These are phyloP conservation scores for Catocala sponsa DNA, from an alignment of 2,888 invertebrate genomes.

Conservation along the genomic window DNA sequence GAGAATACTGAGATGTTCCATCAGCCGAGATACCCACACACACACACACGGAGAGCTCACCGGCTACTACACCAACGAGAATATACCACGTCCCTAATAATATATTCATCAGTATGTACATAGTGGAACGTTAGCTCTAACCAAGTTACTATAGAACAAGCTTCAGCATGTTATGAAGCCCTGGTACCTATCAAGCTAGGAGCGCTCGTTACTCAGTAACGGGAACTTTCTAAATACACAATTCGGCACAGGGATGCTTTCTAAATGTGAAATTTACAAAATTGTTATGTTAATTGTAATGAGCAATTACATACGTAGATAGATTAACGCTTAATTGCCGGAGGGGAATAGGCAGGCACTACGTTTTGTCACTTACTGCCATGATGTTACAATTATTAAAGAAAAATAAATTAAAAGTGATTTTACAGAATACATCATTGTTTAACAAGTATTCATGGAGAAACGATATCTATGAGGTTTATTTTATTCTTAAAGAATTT, in stretches of 20 bases:
- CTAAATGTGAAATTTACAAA: too few relatives aligned
- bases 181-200: conserved; percentile 20
- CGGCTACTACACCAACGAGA: conserved; percentile 33
- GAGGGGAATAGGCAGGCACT: too few relatives aligned
- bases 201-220: background rate
- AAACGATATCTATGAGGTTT: too few relatives aligned
- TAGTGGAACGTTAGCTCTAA: conserved; percentile 34
- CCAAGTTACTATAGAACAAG: conserved; percentile 36
- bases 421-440: too few relatives aligned
- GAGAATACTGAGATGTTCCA: background rate
- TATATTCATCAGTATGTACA: conserved; percentile 43
- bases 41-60: conserved; percentile 8
- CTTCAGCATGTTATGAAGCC: conserved; percentile 20
- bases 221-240: conserved; percentile 1
- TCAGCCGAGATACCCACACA: background rate
- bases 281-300: too few relatives aligned
- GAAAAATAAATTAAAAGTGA: too few relatives aligned
- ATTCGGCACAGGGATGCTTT: too few relatives aligned
- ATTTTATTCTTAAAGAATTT: too few relatives aligned
- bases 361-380: too few relatives aligned
- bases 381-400: too few relatives aligned
- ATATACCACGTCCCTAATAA: conserved; percentile 33
- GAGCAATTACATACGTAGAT: background rate
- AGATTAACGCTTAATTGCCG: too few relatives aligned
- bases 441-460: too few relatives aligned